Base-by-base conservation (phyloP, 2,888 invertebrate species). In the Argyresthia albistria region DNA sequence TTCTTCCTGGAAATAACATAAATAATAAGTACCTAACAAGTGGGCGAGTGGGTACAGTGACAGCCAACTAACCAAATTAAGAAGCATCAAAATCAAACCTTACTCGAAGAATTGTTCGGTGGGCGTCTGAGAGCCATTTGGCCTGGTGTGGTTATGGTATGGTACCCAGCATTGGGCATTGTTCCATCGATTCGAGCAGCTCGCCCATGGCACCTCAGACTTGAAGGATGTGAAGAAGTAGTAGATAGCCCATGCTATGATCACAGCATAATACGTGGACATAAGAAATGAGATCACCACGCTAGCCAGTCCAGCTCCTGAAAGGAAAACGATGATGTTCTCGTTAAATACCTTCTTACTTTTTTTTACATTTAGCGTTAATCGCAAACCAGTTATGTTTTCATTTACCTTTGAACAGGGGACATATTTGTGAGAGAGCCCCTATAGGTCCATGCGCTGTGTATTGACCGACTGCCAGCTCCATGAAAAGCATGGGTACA, bases 221-320 rank as follows among this genome's bases (percentile, higher is more conserved):
- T 93, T 93, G 73, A 97, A 96, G 35, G 97, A 95, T 56, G 96
- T 94, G 78, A 96, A 95, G 80, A 97, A 94, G 81, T 97, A 97
- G 79, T 95, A 97, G 66, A 97, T 93, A 52, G 96, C 93, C 91
- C 97, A 97, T 56, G 96, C 95, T 79, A 97, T 97, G 76, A 98
- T 95, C 62, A 97, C 96, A 78, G 96, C 97, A 81, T 97, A 97
- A 81, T 97, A 97, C 52, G 97, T 96, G 61, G 97, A 96, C 92
- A 98, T 94, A 71, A 97, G 88, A 86, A 97, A 97, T 60, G 97
- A 97, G 76, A 97, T 95, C 74, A 97, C 93, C 59, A 97, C 97
- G 75, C 96, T 97, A 56, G 97, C 96, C 63, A 98, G 89, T 55
- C 97, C 98, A 61, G 96, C 95, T 67, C 97, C 97, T 97, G 83